Percentiles rank a stretch among this genome's conserved stretches.
phyloP scores from a whole-genome alignment of 2,888 invertebrate species.

The Oasisia sp. region DNA sequence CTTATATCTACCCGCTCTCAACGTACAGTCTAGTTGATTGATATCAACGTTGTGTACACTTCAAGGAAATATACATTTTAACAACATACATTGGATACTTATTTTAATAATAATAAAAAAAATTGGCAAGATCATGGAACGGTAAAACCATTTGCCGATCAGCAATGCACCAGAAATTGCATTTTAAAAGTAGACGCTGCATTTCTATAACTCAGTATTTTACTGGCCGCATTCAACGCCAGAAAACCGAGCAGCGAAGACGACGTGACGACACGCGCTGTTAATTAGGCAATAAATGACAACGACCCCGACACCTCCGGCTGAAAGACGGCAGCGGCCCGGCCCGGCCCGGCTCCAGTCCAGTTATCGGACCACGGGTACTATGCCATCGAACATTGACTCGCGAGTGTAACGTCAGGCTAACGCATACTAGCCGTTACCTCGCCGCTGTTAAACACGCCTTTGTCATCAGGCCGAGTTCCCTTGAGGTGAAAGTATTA shows the following conservation, averaged over 20 bases:
- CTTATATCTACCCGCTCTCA: not conserved
- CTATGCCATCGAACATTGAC: not conserved
- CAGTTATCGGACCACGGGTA: not conserved
- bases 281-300: not conserved
- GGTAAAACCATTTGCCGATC: not conserved
- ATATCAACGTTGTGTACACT: not conserved
- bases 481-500: not conserved
- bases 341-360: not conserved
- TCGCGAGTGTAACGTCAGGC: not conserved
- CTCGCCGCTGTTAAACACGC: not conserved
- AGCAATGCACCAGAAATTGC: not conserved
- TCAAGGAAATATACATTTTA: not conserved
- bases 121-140: too few species aligned
- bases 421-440: not conserved
- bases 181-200: not conserved
- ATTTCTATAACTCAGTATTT: not conserved
- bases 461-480: not conserved
- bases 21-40: not conserved
- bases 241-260: not conserved
- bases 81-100: too few species aligned
- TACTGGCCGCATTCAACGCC: not conserved
- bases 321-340: not conserved
- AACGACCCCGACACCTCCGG: not conserved
- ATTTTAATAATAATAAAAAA: too few species aligned
- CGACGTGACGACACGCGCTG: not conserved